Conservation (phyloP, 1,140 invertebrate genomes). For the Rhagoletis pomonella region DNA sequence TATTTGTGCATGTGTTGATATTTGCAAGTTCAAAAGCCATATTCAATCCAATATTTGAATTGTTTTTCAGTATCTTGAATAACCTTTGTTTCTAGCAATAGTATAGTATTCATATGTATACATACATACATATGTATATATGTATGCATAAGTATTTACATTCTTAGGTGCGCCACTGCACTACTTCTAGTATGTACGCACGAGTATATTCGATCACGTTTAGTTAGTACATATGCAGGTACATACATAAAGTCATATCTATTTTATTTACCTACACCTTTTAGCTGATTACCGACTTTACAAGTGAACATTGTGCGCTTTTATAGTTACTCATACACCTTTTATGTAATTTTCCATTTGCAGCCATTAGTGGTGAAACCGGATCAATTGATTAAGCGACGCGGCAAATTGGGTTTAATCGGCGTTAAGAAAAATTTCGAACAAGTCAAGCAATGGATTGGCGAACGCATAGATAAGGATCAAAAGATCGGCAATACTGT, state of each 20-base stretch:
- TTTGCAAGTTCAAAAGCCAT: slow-evolving; percentile 31
- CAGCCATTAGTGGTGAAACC: slow-evolving; percentile 97
- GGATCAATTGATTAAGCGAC: slow-evolving; percentile 98
- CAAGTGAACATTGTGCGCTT: too few species aligned
- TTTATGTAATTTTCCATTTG: not conserved
- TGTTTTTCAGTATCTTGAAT: slow-evolving; percentile 1
- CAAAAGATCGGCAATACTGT: slow-evolving; percentile 89
- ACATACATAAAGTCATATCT: not conserved
- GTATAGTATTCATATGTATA: not conserved
- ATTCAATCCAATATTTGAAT: slow-evolving; percentile 28
- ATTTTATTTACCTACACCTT: not conserved
- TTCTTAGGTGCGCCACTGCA: not conserved
- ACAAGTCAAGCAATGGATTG: slow-evolving; percentile 90
- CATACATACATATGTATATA: not conserved
- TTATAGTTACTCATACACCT: too few species aligned
- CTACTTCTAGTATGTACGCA: not conserved
- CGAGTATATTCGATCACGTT: not conserved
- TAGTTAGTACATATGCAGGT: not conserved
- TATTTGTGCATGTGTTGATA: not conserved
- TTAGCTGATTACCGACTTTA: not conserved
- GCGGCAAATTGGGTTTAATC: slow-evolving; percentile 97
- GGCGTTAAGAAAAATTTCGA: slow-evolving; percentile 91
- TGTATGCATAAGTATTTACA: not conserved
- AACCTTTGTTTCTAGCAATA: not conserved
- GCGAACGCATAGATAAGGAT: slow-evolving; percentile 90